Base-by-base conservation (phyloP, 1,140 invertebrate genomes). In the Stegodyphus dumicola region DNA sequence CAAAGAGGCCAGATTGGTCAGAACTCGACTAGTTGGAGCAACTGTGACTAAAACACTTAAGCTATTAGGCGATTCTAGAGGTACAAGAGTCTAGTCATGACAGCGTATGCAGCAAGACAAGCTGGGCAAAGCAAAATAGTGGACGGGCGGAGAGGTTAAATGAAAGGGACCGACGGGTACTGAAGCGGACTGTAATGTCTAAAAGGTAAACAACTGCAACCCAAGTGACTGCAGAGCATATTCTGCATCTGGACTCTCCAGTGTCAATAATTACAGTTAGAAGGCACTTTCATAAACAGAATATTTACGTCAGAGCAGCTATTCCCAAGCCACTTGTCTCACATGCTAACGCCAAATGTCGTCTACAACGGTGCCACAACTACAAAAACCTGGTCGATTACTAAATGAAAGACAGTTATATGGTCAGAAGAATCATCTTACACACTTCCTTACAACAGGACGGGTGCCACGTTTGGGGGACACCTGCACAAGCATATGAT, bases 271-370 rank as follows among this genome's bases (percentile, higher is more conserved):
- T 56, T 33, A 56, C 51, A 56, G 13, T 76, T 33, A 54, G 73
- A 7, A 54, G 53, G 15, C 11, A 76, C 10, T 4, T 76, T 17
- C 73, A 56, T 76, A 60, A 54, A 76, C 52, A 54, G 54, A 76
- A 56, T 33, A 56, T 56, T 56, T 48, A 76, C 11, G 13, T 1
- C 17, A 76, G 52, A 56, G 9, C 18, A 60, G 73, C 15, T 7
- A 76, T 56, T 53, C 73, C 51, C 51, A 75, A 75, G 33, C 73
- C 52, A 56, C 54, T 6, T 53, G 52, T 76, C 52, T 60, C 73
- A 60, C 33, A 51, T 51, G 33, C 51, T 51, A 71, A 71, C 15
- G 33, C 49, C 11, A 51, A 51, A 71, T 1, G 33, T 51, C 49
- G 33, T 71, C 69, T 51, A 71, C 69, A 71, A 10, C 5, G 69